Evolutionary conservation across 1,140 invertebrate species (phyloP).

Genomic region (Oedothorax gibbosus): DNA sequence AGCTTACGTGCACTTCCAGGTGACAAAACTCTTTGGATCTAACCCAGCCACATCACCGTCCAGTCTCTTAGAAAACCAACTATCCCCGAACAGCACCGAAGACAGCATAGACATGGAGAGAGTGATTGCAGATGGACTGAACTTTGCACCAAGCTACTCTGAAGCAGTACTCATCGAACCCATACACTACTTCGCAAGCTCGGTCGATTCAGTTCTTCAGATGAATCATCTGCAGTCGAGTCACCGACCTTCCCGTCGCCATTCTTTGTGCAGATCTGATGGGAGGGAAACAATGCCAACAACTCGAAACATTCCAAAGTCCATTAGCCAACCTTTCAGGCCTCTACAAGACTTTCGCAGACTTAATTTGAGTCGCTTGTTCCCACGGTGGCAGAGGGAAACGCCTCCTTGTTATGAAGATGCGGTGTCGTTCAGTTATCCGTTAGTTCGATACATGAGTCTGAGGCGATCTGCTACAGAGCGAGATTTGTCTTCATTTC

Average conservation of each 20-base stretch:
- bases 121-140: conserved; percentile 75
- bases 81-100: conserved; percentile 73
- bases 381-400: conserved; percentile 2
- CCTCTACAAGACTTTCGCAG: background rate
- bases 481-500: conserved; percentile 20
- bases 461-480: conserved; percentile 36
- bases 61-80: conserved; percentile 66
- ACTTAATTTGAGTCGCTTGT: background rate
- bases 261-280: background rate
- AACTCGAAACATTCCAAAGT: conserved; percentile 20
- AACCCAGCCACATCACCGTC: conserved; percentile 70
- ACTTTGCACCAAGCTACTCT: conserved; percentile 77
- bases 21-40: conserved; percentile 72
- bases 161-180: conserved; percentile 73
- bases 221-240: background rate
- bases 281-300: background rate
- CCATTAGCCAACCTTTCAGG: conserved; percentile 32
- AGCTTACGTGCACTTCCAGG: conserved; percentile 82
- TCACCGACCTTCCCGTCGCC: background rate
- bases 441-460: conserved; percentile 27
- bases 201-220: conserved; percentile 7
- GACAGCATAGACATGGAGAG: conserved; percentile 75
- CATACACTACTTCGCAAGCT: conserved; percentile 2
- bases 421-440: conserved; percentile 38
- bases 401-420: conserved; percentile 44